Evolutionary conservation across 2,888 invertebrate genomes (phyloP).

Genomic region (Phalera bucephala): DNA sequence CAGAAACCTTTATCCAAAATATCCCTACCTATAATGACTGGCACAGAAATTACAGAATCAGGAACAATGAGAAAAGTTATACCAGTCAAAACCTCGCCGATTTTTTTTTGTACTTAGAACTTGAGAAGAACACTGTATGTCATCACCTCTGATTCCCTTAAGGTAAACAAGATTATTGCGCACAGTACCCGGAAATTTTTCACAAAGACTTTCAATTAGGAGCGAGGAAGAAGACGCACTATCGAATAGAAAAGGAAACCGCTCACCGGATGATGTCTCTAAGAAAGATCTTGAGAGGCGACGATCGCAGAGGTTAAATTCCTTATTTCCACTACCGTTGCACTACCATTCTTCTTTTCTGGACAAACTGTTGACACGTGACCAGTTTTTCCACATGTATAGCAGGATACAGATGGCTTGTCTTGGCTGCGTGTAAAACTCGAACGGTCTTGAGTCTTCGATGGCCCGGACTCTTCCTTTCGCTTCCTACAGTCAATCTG

Average conservation of each 20-base stretch:
- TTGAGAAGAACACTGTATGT: neutral
- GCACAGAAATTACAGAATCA: neutral
- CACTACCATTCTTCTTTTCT: constrained; percentile 1
- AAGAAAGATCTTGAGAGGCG: neutral
- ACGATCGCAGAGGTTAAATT: constrained; percentile 9
- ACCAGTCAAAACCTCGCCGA: neutral
- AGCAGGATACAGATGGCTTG: too few relatives aligned
- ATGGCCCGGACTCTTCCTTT: too few relatives aligned
- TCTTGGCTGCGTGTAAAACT: too few relatives aligned
- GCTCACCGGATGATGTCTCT: constrained; percentile 9
- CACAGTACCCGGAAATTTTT: neutral
- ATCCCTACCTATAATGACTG: constrained; percentile 6
- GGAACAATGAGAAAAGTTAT: constrained; percentile 7
- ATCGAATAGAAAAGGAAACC: constrained; percentile 6
- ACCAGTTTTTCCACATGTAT: neutral
- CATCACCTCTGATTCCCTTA: neutral
- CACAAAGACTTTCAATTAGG: neutral
- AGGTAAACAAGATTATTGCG: constrained; percentile 1
- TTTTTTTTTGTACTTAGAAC: neutral
- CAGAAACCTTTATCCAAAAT: neutral
- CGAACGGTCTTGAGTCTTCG: too few relatives aligned
- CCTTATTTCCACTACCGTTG: constrained; percentile 5
- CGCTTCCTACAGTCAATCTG: too few relatives aligned
- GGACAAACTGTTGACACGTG: constrained; percentile 2
- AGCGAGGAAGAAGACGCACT: constrained; percentile 6